Evolutionary conservation across 2,113 vertebrate species (phyloP), one percentile per base, ranked within the genome.

Genomic region (Etia nguti): DNA sequence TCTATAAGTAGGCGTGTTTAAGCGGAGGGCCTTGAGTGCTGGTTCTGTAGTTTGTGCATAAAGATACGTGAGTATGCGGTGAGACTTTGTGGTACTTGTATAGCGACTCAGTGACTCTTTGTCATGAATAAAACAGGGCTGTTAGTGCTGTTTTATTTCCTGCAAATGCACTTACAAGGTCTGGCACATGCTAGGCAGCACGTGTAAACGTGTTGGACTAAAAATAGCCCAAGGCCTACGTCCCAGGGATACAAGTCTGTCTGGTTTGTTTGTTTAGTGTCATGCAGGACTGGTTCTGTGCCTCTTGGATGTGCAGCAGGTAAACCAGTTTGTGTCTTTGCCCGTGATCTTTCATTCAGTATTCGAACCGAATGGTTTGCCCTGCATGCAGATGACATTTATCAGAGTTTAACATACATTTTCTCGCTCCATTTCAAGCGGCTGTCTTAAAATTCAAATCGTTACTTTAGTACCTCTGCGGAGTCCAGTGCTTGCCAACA

Each of bases 111-210:
- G 60, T 83, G 46, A 73, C 87, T 93, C 57, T 46, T 26, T 41
- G 29, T 55, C 54, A 86, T 96, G 54, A 96, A 96, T 96, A 93
- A 96, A 94, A 92, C 77, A 96, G 92, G 73, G 18, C n/a, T 86
- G 50, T 59, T 62, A 92, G 92, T 77, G 84, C 62, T 77, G 83
- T 90, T 92, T 93, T 89, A 88, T 93, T 90, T 79, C 83, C 57
- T n/a, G 62, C 75, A 88, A 92, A 87, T 87, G 91, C 91, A 93
- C 90, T 93, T 89, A 91, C 92, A 90, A 90, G 84, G 77, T 59
- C 68, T 29, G 52, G 89, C 94, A 95, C 93, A 91, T 95, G 95
- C 46, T 62, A 80, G 88, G 70, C 2, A 43, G 79, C 94, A 95
- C 94, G 91, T 94, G 94, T 70, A 60, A 89, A 82, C 41, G 59